Conservation (phyloP, 2,113 vertebrate genomes). For the Zosterops lateralis region DNA sequence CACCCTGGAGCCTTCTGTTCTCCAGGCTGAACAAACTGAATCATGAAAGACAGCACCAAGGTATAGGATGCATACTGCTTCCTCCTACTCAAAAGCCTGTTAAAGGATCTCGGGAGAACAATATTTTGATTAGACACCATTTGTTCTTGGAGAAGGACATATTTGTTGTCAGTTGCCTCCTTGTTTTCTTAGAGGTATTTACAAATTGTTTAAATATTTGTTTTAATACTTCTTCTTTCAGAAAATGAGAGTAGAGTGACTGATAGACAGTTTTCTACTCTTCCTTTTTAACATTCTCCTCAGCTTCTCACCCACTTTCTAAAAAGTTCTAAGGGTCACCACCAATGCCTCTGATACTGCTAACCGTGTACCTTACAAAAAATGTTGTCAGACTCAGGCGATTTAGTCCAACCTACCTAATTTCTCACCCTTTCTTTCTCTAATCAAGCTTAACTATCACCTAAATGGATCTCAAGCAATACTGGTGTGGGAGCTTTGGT, state of each 20-base stretch:
- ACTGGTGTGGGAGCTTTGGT: background rate
- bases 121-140: background rate
- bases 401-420: background rate
- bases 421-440: background rate
- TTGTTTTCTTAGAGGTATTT: background rate
- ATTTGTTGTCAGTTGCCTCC: background rate
- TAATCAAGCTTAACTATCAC: background rate
- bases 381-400: background rate
- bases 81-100: background rate
- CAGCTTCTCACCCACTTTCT: accelerated
- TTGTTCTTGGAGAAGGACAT: background rate
- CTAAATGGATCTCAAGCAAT: background rate
- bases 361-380: background rate
- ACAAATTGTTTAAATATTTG: background rate
- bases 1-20: background rate
- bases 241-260: background rate
- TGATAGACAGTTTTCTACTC: background rate
- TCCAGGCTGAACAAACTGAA: background rate
- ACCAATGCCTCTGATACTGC: background rate
- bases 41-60: background rate
- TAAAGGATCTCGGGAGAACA: background rate
- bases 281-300: background rate
- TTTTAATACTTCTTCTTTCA: background rate
- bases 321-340: background rate
- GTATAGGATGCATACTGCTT: background rate